phyloP scores from a whole-genome alignment of 2,113 vertebrate genomes.

The Microcebus griseorufus region DNA sequence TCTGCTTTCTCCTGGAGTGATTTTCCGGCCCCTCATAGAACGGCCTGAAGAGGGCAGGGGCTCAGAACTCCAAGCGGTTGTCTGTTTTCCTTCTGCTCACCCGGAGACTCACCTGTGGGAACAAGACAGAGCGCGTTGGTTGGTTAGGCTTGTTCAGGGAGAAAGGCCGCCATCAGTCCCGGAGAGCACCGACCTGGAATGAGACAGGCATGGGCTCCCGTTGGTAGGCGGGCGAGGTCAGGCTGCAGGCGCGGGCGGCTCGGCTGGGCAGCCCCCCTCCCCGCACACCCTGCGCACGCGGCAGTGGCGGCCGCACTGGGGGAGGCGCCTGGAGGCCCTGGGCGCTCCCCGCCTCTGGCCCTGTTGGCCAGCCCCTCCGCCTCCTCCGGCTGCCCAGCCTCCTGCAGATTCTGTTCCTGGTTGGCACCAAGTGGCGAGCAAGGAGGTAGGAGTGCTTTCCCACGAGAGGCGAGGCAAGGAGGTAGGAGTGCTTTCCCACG shows the following conservation, averaged over 20 bases:
- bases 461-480: not conserved
- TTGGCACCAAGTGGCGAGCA: not conserved
- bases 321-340: not conserved
- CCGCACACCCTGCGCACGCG: not conserved
- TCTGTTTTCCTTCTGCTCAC: not conserved
- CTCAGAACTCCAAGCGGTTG: not conserved
- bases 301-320: no score
- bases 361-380: not conserved
- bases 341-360: not conserved
- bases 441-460: not conserved
- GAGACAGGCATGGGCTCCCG: not conserved
- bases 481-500: not conserved
- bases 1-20: not conserved
- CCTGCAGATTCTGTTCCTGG: not conserved
- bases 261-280: not conserved
- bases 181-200: not conserved
- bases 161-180: not conserved
- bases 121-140: not conserved
- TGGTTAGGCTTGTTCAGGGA: not conserved
- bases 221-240: not conserved
- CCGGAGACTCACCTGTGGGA: not conserved
- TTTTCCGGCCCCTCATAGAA: not conserved
- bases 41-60: not conserved
- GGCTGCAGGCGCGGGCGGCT: not conserved
- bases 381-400: fast-evolving